Base-by-base conservation (phyloP, 2,797 vertebrate species). In the Uromys caudimaculatus region DNA sequence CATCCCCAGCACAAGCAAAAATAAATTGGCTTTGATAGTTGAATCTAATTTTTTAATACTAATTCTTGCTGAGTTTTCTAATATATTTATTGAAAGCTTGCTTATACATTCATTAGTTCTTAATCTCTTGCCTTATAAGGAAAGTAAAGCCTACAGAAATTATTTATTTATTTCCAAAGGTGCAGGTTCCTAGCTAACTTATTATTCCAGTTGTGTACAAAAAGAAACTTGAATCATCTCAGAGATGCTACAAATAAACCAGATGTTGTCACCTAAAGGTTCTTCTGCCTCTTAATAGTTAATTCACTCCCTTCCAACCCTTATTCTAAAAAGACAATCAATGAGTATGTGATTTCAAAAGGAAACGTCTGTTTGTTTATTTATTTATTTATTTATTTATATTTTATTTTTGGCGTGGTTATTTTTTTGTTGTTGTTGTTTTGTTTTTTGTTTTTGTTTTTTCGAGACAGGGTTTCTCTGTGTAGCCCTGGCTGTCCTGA, bases 251-350 rank as follows among this genome's bases (percentile, higher is more conserved):
- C 85, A 64, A 35, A 11, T 0, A 0, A 91, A 73, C 17, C 47
- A 83, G 16, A 71, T 12, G 67, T 0, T 77, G 0, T 3, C 76
- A 90, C 58, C 67, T 90, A 87, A 2, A 1, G 2, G 3, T 14
- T 35, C 50, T 58, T 21, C 21, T 90, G 71, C 14, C 75, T 92
- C 88, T 38, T 11, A 16, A 12, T 0, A 13, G 56, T 83, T 2
- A 90, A 75, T 96, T 96, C 73, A 81, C 35, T 69, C 84, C 56
- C 77, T 97, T 97, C 58, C 38, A 67, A 79, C 84, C 21, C 11
- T 89, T 71, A n/a, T 71, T 47, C 50, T 73, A 89, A 96, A 69
- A 95, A 97, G 35, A 76, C 94, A 89, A 92, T 78, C 94, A 89
- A 92, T 78, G 21, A 32, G 24, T 41, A 47, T 50, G 69, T 93